Conservation (phyloP, 2,113 vertebrate genomes). For the Sialia sialis region DNA sequence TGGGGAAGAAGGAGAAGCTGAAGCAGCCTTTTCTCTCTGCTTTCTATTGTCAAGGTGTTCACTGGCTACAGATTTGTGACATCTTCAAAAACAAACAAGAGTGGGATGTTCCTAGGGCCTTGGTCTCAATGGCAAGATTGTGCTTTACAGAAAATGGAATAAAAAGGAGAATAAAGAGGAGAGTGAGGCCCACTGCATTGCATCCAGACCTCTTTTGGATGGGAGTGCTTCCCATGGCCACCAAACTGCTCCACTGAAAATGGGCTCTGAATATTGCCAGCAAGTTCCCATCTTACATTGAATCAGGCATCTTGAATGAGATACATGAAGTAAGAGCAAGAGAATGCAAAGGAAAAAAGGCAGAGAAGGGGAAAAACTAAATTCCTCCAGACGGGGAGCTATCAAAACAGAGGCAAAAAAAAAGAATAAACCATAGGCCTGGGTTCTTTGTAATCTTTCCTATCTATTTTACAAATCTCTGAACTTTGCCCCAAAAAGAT, state of each 20-base stretch:
- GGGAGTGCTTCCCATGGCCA: neutral
- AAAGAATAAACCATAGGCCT: neutral
- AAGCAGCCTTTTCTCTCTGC: neutral
- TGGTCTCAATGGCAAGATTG: neutral
- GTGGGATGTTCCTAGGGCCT: neutral
- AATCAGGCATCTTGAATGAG: neutral
- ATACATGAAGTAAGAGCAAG: neutral
- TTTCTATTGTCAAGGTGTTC: neutral
- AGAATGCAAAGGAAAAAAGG: neutral
- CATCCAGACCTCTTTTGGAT: neutral
- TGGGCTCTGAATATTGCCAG: neutral
- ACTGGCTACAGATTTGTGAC: neutral
- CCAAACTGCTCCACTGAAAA: neutral
- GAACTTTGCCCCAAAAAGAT: neutral
- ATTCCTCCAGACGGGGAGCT: neutral
- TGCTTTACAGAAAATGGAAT: neutral
- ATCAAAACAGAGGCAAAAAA: neutral
- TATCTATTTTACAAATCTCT: neutral
- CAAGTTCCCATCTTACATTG: neutral
- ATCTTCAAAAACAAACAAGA: neutral
- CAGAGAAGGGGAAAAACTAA: neutral
- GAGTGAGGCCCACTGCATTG: neutral
- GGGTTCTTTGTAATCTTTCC: neutral
- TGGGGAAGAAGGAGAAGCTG: neutral
- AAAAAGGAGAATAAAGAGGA: neutral